A percentile compares a stretch with the other conserved stretches of the same genome.
These are phyloP conservation scores for Thymelicus acteon DNA, from an alignment of 2,888 invertebrate species.

Conservation along the genomic window DNA sequence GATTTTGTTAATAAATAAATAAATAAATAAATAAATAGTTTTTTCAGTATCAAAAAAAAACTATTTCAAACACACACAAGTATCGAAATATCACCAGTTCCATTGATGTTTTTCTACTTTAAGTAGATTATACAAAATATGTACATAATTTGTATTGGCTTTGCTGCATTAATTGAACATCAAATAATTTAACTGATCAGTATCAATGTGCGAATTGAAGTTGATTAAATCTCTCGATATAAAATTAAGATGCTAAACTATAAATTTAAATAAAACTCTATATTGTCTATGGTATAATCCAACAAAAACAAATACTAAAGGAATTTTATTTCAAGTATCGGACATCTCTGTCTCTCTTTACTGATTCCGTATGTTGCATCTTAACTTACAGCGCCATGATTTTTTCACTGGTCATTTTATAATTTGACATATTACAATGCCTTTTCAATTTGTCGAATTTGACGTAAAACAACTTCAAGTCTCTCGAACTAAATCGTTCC, in stretches of 20 bases:
- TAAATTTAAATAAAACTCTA: conserved; percentile 5
- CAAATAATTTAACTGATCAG: neutral
- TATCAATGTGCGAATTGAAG: neutral
- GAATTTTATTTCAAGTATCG: conserved; percentile 39
- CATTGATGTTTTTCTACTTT: too few relatives aligned
- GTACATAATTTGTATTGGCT: too few relatives aligned
- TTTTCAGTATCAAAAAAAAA: too few relatives aligned
- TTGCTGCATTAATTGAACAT: too few relatives aligned
- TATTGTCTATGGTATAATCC: conserved; percentile 56
- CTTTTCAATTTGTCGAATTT: conserved; percentile 68
- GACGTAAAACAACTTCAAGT: conserved; percentile 75
- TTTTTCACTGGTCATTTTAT: conserved; percentile 7
- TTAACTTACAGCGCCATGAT: neutral
- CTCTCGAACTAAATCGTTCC: conserved; percentile 53
- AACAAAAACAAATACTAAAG: conserved; percentile 41
- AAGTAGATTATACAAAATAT: too few relatives aligned
- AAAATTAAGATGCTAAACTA: neutral
- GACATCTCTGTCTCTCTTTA: conserved; percentile 54
- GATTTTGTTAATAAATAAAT: too few relatives aligned
- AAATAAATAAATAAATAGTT: too few relatives aligned
- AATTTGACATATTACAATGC: conserved; percentile 59
- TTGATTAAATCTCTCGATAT: conserved; percentile 13
- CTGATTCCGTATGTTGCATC: neutral
- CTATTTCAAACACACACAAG: too few relatives aligned
- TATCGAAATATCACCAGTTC: too few relatives aligned